Conservation (phyloP, 2,113 vertebrate species). For the Apodemus speciosus region DNA sequence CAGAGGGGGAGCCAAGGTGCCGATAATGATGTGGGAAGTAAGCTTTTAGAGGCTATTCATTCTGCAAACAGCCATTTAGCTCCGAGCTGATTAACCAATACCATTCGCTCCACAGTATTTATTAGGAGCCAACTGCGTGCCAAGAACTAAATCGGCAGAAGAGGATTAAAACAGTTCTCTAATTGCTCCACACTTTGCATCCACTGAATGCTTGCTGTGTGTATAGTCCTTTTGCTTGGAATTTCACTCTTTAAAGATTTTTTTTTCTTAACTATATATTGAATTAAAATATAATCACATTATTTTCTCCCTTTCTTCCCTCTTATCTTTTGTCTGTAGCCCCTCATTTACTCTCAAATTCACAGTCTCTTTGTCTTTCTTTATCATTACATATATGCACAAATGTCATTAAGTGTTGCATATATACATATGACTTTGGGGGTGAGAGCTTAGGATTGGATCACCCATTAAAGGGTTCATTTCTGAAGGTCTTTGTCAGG, state of each 20-base stretch:
- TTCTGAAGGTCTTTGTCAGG: background rate
- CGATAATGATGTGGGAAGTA: background rate
- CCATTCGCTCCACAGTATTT: slow-evolving; percentile 41
- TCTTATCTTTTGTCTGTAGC: background rate
- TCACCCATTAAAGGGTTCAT: background rate
- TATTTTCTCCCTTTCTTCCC: background rate
- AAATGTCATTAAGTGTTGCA: background rate
- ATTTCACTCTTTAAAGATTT: background rate
- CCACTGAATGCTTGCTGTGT: background rate
- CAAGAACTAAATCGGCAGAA: background rate
- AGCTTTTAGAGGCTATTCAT: slow-evolving; percentile 37
- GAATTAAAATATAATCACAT: background rate
- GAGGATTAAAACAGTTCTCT: background rate
- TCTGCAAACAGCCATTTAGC: slow-evolving; percentile 22
- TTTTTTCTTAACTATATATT: background rate
- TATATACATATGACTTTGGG: background rate
- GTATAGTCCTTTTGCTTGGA: background rate
- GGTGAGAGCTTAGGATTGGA: background rate
- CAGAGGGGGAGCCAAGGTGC: background rate
- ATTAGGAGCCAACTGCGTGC: background rate
- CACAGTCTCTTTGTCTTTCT: background rate
- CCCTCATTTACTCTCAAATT: background rate
- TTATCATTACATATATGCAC: background rate
- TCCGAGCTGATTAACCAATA: slow-evolving; percentile 47
- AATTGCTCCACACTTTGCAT: background rate